Evolutionary conservation across 2,888 invertebrate genomes (phyloP).

Genomic region (Lumbricus terrestris): DNA sequence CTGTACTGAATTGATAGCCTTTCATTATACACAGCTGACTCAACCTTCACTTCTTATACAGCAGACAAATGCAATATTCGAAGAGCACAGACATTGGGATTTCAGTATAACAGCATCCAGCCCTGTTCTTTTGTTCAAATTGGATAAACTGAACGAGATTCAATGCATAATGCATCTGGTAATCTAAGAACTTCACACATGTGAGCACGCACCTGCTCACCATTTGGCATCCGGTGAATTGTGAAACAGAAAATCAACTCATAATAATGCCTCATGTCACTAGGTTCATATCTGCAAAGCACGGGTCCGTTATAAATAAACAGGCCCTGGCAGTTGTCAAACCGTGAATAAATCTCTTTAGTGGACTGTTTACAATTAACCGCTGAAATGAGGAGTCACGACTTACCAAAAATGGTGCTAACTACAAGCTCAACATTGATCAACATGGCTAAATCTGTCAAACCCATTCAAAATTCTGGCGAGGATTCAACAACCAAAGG

Average conservation of each 20-base stretch:
- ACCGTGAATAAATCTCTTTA: neutral
- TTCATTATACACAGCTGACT: neutral
- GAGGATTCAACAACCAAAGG: neutral
- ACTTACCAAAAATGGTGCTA: neutral
- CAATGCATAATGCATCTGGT: neutral
- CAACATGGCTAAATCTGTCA: neutral
- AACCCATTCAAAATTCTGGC: neutral
- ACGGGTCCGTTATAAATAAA: neutral
- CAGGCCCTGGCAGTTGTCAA: neutral
- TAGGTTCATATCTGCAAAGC: neutral
- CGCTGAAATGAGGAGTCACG: neutral
- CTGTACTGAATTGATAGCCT: no score
- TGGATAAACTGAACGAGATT: neutral
- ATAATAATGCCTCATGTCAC: neutral
- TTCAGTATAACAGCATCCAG: neutral
- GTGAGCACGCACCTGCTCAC: neutral
- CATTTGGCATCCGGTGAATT: neutral
- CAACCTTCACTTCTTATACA: neutral
- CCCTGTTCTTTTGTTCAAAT: neutral
- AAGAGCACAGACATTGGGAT: neutral
- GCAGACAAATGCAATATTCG: neutral
- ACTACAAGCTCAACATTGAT: neutral
- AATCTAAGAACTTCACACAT: neutral
- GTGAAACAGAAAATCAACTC: neutral
- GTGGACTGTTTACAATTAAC: neutral